These are phyloP conservation scores for Hydroisotoma schaefferi DNA, from an alignment of 2,888 invertebrate genomes.

Conservation along the genomic window DNA sequence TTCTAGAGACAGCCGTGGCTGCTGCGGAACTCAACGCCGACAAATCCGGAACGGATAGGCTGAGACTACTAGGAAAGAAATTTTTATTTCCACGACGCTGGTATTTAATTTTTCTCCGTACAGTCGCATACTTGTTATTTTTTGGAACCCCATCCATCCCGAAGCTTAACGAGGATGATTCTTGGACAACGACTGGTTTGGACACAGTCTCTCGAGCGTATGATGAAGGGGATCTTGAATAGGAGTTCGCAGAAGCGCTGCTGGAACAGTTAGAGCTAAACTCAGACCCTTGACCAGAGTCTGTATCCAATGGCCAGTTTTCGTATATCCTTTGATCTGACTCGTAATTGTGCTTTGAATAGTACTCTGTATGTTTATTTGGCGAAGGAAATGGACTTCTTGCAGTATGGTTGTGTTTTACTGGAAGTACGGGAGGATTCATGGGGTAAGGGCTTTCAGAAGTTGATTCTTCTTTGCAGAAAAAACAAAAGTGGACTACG, in stretches of 20 bases:
- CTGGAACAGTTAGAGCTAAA: conserved; percentile 28
- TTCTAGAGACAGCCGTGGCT: conserved; percentile 13
- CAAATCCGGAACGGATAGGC: conserved; percentile 41
- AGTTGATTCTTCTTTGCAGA: conserved; percentile 33
- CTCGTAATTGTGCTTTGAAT: conserved; percentile 3
- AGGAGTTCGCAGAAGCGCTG: conserved; percentile 16
- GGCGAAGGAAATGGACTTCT: neutral
- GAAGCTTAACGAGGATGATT: neutral
- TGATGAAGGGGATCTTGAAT: conserved; percentile 7
- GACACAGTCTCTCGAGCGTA: neutral
- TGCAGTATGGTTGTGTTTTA: neutral
- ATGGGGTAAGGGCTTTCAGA: neutral
- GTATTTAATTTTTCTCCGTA: conserved; percentile 36
- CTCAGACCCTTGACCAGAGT: conserved; percentile 42
- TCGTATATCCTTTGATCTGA: conserved; percentile 42
- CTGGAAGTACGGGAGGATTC: neutral
- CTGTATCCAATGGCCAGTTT: conserved; percentile 47
- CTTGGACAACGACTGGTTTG: neutral
- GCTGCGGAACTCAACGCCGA: conserved; percentile 10
- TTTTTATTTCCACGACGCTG: conserved; percentile 18
- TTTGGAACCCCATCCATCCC: conserved; percentile 3
- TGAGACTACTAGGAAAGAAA: conserved; percentile 19
- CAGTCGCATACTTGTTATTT: conserved; percentile 39
- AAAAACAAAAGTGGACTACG: conserved; percentile 36
- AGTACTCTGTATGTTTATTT: neutral